Evolutionary conservation across 2,113 vertebrate species (phyloP).

Genomic region (Collichthys lucidus): DNA sequence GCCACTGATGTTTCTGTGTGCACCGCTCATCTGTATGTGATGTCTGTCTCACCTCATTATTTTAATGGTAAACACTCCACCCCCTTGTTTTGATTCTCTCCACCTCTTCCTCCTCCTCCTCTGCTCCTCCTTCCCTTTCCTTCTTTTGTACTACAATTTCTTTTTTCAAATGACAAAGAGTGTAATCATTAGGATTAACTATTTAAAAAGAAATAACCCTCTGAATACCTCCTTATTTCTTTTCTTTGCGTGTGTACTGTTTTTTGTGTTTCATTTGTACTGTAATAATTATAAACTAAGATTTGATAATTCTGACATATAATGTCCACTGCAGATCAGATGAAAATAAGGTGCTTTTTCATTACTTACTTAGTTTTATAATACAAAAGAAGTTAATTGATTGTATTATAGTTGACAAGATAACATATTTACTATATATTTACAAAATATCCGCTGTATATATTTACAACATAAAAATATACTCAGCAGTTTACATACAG

Average conservation of each 20-base stretch:
- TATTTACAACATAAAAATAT: no score
- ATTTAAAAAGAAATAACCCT: neutral
- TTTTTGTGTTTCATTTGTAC: no score
- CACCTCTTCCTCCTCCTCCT: conserved; percentile 35
- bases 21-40: conserved; percentile 36
- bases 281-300: neutral
- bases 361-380: no score
- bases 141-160: neutral
- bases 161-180: neutral
- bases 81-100: conserved; percentile 38
- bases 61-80: conserved; percentile 43
- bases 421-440: no score
- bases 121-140: conserved; percentile 25
- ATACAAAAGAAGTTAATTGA: no score
- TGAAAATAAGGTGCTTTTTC: no score
- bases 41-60: conserved; percentile 49
- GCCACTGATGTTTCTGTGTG: neutral
- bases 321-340: no score
- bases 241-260: neutral
- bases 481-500: no score
- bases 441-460: no score
- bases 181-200: neutral
- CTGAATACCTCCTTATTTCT: no score
- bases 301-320: neutral
- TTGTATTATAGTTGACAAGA: no score